Evolutionary conservation across 2,797 vertebrate genomes (phyloP), one percentile per base, ranked within the genome.

Genomic region (Orientallactaga sibirica): DNA sequence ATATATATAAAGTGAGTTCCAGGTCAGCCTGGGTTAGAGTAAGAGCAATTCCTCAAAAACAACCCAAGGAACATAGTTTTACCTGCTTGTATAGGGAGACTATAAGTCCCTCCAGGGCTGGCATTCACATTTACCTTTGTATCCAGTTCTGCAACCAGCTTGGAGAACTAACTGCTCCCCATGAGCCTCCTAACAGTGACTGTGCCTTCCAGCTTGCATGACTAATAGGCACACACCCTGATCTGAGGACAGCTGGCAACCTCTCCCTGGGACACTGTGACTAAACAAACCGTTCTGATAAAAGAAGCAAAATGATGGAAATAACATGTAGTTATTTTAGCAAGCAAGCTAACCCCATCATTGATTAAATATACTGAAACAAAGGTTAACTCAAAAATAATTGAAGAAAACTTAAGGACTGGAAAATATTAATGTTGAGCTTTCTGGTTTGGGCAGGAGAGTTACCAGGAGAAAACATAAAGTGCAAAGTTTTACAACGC

Each of bases 211-310:
- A 2, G 68, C 5, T 1, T 6, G 0, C 22, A 14, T 19, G 64
- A 66, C 82, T 95, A 73, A 88, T 0, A 70, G 88, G 86, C 92
- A 94, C 79, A 83, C 67, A 64, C 58, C 41, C 85, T 79, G 88
- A 75, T 58, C 75, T 29, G n/a, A 91, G 68, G 55, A 71, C 85
- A 87, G 61, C 7, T 85, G 82, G 76, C 71, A 82, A 41, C 80
- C 67, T 27, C 41, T 76, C 92, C 87, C 81, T 25, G 29, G 93
- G 76, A 84, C 52, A 77, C 12, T 52, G 20, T 2, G 2, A 83
- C 10, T 33, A 15, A 91, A 80, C 62, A 89, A 93, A 94, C 78
- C 92, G 24, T 64, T 4, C 2, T 27, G 33, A 70, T 52, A 79
- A n/a, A 88, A 95, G 68, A 81, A 80, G 18, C 37, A 78, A 91